Conservation (phyloP, 1,140 invertebrate genomes). For the Aleiodes sp. region DNA sequence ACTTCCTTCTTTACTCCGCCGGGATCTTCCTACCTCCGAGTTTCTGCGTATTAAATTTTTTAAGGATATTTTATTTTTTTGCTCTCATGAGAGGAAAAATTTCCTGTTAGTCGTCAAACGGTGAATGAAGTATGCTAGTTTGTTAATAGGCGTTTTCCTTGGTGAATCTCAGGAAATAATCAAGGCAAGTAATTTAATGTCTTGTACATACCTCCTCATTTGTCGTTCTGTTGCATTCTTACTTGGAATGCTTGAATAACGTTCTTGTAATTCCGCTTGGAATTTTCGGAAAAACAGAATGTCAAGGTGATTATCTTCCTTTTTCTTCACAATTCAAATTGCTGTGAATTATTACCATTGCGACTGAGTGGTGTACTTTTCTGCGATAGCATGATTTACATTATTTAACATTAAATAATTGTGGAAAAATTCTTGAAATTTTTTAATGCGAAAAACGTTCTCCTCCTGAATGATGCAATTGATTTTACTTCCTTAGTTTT, state of each 20-base stretch:
- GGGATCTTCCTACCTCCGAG: background rate
- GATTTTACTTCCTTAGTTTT: no score
- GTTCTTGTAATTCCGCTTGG: background rate
- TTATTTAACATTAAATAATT: no score
- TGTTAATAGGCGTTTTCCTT: constrained; percentile 10
- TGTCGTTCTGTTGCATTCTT: background rate
- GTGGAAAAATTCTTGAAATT: no score
- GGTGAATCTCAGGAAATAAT: background rate
- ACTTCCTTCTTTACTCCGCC: background rate
- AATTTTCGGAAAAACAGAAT: background rate
- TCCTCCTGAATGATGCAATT: no score
- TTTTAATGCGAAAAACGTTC: no score
- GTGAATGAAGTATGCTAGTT: background rate
- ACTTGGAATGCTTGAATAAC: background rate
- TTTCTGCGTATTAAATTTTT: background rate
- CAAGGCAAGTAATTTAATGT: background rate
- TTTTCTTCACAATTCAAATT: background rate
- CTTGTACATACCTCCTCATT: background rate
- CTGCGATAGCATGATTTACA: no score
- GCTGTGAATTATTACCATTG: no score
- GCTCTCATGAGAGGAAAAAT: constrained; percentile 22
- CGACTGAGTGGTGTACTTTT: no score
- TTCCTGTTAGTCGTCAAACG: background rate
- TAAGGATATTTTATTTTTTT: no score
- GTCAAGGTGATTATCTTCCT: background rate